Conservation (phyloP, 2,888 invertebrate genomes). For the Andrena fulva region DNA sequence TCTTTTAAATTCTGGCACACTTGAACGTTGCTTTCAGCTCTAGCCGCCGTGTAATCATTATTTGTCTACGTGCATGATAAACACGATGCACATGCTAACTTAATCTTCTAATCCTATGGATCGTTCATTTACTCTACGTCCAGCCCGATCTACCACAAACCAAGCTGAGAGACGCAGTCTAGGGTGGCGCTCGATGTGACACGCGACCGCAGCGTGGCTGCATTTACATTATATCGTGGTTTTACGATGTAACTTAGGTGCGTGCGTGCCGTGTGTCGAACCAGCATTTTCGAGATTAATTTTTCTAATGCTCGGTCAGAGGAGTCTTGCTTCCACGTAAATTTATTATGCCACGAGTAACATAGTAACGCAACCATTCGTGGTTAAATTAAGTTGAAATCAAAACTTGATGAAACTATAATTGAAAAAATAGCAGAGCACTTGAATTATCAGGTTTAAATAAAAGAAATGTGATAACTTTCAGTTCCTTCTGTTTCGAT, state of each 20-base stretch:
- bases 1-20: neutral
- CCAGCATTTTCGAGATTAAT: slow-evolving; percentile 82
- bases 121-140: slow-evolving; percentile 62
- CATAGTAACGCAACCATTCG: neutral
- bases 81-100: slow-evolving; percentile 40
- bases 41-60: neutral
- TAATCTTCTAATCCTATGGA: slow-evolving; percentile 59
- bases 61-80: slow-evolving; percentile 26
- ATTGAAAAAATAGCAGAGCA: neutral
- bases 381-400: neutral
- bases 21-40: neutral
- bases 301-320: slow-evolving; percentile 71
- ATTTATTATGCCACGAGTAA: slow-evolving; percentile 24
- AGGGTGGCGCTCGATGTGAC: slow-evolving; percentile 78
- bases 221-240: slow-evolving; percentile 74
- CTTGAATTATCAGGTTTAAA: neutral
- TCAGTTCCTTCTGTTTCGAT: no score
- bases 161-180: slow-evolving; percentile 72
- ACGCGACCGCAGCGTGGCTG: slow-evolving; percentile 80
- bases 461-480: neutral
- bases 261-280: slow-evolving; percentile 73
- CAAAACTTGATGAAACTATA: neutral
- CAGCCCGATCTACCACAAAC: slow-evolving; percentile 66
- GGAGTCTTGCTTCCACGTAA: neutral
- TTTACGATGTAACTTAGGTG: slow-evolving; percentile 66